Conservation (phyloP, 2,113 vertebrate genomes). For the Astur gentilis region DNA sequence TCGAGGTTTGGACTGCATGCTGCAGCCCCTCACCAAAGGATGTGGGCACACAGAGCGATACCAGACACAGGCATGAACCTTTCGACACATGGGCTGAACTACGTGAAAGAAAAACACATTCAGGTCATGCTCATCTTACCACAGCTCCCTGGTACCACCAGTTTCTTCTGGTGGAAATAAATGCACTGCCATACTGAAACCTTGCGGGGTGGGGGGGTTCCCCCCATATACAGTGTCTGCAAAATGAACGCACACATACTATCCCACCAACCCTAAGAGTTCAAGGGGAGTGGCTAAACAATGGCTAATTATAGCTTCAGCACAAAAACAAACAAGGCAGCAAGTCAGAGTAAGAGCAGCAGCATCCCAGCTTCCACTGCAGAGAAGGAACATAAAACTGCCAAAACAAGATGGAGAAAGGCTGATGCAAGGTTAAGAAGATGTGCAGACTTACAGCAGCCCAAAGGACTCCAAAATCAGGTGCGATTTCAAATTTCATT, state of each 20-base stretch:
- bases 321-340: conserved; percentile 8
- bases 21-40: background rate
- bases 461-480: background rate
- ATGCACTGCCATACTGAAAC: background rate
- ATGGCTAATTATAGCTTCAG: background rate
- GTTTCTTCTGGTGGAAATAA: background rate
- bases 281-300: background rate
- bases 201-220: too few relatives aligned
- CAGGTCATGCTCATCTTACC: too few relatives aligned
- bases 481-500: background rate
- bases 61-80: background rate
- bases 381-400: background rate
- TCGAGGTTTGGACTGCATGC: fast-evolving
- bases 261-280: background rate
- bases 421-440: background rate
- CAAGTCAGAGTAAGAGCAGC: background rate
- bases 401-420: background rate
- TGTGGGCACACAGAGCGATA: background rate
- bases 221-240: too few relatives aligned
- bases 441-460: background rate
- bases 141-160: background rate
- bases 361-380: background rate
- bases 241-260: background rate
- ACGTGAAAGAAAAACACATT: background rate
- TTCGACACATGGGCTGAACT: background rate